Percentiles rank a stretch among this genome's conserved stretches.
These are phyloP conservation scores for Brachirus orientalis DNA, from an alignment of 2,113 vertebrate genomes.

Conservation along the genomic window DNA sequence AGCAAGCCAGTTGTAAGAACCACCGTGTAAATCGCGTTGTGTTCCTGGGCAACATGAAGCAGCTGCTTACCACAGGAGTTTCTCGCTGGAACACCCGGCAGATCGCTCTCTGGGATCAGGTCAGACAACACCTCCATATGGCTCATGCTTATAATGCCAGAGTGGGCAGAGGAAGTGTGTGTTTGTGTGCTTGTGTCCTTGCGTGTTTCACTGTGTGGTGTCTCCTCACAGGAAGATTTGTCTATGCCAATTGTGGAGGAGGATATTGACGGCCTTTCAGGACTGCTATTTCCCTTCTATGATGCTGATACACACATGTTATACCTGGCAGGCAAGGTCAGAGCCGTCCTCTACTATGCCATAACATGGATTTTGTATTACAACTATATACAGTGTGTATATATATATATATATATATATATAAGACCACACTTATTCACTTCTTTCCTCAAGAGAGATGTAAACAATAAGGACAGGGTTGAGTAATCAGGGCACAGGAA, in stretches of 20 bases:
- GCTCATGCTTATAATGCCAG: neutral
- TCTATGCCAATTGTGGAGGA: conserved; percentile 93
- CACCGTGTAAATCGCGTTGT: conserved; percentile 95
- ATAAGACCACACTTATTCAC: no score
- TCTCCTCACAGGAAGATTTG: conserved; percentile 84
- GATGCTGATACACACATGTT: conserved; percentile 97
- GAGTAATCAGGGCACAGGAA: no score
- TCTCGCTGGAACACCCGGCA: conserved; percentile 97
- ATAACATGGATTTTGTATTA: neutral
- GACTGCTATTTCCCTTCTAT: conserved; percentile 95
- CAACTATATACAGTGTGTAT: no score
- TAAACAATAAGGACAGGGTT: no score
- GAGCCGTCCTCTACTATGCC: neutral
- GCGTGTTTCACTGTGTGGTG: conserved; percentile 14
- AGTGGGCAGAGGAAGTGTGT: conserved; percentile 9
- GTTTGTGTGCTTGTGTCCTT: conserved; percentile 4
- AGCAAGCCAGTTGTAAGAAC: conserved; percentile 95
- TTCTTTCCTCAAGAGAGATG: no score
- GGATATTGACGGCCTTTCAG: conserved; percentile 95
- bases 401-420: no score
- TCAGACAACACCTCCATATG: conserved; percentile 68
- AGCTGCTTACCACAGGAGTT: conserved; percentile 92
- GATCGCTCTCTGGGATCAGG: conserved; percentile 98
- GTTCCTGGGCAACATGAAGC: conserved; percentile 93
- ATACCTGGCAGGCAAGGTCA: conserved; percentile 96